Evolutionary conservation across 2,113 vertebrate species (phyloP).

Genomic region (Melanerpes aurifrons): DNA sequence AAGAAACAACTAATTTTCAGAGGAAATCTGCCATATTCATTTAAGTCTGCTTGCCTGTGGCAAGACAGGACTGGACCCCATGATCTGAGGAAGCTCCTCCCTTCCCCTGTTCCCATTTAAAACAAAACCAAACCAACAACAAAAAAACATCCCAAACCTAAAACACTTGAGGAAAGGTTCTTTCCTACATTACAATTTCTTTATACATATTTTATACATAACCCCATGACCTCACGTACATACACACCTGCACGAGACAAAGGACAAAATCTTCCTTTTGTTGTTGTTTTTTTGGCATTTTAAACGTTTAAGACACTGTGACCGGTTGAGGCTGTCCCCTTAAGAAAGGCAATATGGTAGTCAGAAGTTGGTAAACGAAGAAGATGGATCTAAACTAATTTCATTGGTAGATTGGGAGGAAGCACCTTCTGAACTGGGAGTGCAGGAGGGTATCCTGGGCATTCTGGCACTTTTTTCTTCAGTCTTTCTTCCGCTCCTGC

Average conservation of each 20-base stretch:
- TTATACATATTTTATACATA: not conserved
- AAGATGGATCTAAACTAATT: no score
- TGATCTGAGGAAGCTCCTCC: not conserved
- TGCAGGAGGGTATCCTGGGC: no score
- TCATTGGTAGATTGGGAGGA: no score
- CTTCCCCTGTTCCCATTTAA: not conserved
- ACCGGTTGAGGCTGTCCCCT: no score
- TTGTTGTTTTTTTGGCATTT: not conserved
- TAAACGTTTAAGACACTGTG: not conserved
- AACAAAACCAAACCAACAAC: not conserved
- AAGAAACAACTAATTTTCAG: not conserved
- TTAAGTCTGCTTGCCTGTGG: not conserved
- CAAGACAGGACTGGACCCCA: not conserved
- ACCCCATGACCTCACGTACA: no score
- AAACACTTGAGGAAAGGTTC: not conserved
- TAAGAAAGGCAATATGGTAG: no score
- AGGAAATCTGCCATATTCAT: not conserved
- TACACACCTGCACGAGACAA: not conserved
- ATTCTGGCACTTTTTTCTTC: no score
- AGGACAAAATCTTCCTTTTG: not conserved
- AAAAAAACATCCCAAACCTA: not conserved
- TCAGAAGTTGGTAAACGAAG: no score
- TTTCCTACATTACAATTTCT: not conserved
- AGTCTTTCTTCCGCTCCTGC: no score
- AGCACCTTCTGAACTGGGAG: no score